Conservation (phyloP, 2,113 vertebrate species). For the Lontra canadensis region DNA sequence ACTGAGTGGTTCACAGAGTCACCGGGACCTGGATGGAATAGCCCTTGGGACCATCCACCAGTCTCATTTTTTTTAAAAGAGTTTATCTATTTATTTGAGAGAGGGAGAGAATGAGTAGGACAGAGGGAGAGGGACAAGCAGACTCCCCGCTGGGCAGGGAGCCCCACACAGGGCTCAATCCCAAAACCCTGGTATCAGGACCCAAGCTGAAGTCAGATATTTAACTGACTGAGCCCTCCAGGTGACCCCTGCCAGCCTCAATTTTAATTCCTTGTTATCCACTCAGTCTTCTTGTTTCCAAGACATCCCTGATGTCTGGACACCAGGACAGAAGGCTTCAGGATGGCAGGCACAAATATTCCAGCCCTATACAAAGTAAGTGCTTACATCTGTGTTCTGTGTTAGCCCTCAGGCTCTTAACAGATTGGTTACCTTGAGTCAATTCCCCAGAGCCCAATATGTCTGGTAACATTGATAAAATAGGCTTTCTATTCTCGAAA, state of each 20-base stretch:
- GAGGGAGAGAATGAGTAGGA: not conserved
- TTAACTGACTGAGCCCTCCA: not conserved
- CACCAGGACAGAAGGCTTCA: not conserved
- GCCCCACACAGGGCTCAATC: not conserved
- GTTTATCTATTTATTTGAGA: not conserved
- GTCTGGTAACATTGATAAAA: not conserved
- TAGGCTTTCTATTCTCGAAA: not conserved
- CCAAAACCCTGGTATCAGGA: not conserved
- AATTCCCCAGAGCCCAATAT: not conserved
- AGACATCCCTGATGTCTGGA: not conserved
- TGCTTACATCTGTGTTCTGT: not conserved
- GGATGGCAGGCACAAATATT: not conserved
- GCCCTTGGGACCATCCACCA: not conserved
- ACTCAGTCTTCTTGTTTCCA: not conserved
- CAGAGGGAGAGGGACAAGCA: not conserved
- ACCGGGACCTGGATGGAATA: not conserved
- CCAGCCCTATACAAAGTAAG: not conserved
- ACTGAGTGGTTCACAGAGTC: not conserved
- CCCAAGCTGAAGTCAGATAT: not conserved
- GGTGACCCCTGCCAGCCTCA: not conserved
- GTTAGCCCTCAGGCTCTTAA: not conserved
- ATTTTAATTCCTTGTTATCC: not conserved
- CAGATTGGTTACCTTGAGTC: not conserved
- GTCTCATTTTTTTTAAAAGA: not conserved
- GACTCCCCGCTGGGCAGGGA: not conserved